Base-by-base conservation (phyloP, 1,140 invertebrate species). In the Papilio polytes region DNA sequence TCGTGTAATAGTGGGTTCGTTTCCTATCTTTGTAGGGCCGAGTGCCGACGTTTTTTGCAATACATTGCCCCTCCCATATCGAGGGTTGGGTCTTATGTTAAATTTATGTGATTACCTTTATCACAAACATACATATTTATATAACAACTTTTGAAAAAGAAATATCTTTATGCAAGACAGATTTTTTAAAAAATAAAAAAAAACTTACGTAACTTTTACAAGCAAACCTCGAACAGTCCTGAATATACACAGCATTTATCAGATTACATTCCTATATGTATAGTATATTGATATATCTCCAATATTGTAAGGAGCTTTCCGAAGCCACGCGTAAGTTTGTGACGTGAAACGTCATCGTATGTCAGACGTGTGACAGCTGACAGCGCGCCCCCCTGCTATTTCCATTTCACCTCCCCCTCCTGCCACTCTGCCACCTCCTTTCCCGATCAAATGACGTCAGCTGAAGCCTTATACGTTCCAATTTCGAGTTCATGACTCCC, bases 41-140 rank as follows among this genome's bases (percentile, higher is more conserved):
- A 86, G 85, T 87, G 91, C 91, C 92, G 91, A 88, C 90, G 80
- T 94, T 93, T 94, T 94, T 94, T 94, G 91, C 89, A 85, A 86
- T 82, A 74, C 73, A 13, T 86, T 84, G 87, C 91, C 90, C 91
- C 91, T 90, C 90, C 91, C 86, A 85, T 82, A 51, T 56, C 78
- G 77, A 82, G 86, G 87, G 87, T 85, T 81, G 86, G 86, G 74
- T 85, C 80, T 59, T 26, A 81, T 80, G 84, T 76, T 84, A 87
- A 91, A 90, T 90, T 88, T 90, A 91, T 90, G 85, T 84, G 84
- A 78, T 90, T 76, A 76, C 63, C 13, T 70, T 70, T 22, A 76
- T 26, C 0, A 41, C 36, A 41, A 7, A 76, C 13, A 26, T 76
- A 73, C 18, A 44, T 46, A 15, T 3, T 2, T 22, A 15, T 46